These are phyloP conservation scores for Triplophysa siluroides DNA, from an alignment of 2,113 vertebrate species.

Conservation along the genomic window DNA sequence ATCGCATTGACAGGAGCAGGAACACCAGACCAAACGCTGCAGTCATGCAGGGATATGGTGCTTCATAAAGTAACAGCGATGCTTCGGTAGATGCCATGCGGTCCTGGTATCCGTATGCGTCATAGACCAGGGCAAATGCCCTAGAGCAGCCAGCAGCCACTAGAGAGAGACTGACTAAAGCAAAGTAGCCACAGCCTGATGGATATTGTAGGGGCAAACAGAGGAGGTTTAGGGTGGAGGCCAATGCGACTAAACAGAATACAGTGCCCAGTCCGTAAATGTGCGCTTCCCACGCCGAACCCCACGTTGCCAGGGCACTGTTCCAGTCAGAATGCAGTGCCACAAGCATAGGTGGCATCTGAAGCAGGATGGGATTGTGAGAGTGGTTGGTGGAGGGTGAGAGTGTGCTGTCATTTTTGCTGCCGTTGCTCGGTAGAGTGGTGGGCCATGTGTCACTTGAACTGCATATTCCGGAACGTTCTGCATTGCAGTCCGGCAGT, in stretches of 20 bases:
- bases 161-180: constrained; percentile 80
- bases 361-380: constrained; percentile 55
- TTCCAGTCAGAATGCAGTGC: constrained; percentile 83
- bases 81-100: constrained; percentile 72
- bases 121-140: constrained; percentile 82
- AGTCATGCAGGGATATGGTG: constrained; percentile 84
- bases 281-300: constrained; percentile 87
- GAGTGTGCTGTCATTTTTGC: constrained; percentile 58
- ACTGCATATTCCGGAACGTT: constrained; percentile 67
- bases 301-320: constrained; percentile 84
- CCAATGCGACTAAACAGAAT: constrained; percentile 78
- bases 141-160: constrained; percentile 74
- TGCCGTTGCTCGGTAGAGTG: constrained; percentile 46
- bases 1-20: constrained; percentile 83
- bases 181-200: constrained; percentile 80
- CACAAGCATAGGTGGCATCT: constrained; percentile 76
- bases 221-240: constrained; percentile 80
- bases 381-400: constrained; percentile 63
- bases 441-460: constrained; percentile 62
- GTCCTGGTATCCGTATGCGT: constrained; percentile 81
- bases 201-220: constrained; percentile 83
- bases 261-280: constrained; percentile 81
- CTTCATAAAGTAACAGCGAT: constrained; percentile 79
- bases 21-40: constrained; percentile 83
- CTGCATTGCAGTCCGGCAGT: constrained; percentile 73